Evolutionary conservation across 2,888 invertebrate genomes (phyloP), one percentile per base, ranked within the genome.

Genomic region (Eupithecia subumbrata): DNA sequence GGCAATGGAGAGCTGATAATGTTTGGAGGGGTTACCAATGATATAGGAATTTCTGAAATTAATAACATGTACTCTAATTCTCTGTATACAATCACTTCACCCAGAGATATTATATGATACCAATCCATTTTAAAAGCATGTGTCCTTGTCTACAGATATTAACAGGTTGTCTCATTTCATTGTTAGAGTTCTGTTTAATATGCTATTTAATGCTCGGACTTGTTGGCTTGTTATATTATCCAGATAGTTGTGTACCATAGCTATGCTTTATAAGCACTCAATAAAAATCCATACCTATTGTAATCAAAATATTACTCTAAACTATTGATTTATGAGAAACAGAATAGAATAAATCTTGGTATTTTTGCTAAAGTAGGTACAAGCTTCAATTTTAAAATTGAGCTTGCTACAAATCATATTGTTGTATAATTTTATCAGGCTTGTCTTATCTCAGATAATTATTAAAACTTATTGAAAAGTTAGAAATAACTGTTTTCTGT

Each of bases 1-100:
- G 99, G 98, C 18, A 97, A 98, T 87, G 98, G 98, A 16, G 99
- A 99, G 94, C 92, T 99, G 43, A 97, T 99, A 73, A 97, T 99
- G 96, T 99, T 99, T 94, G 99, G 99, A n/a, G 99, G 99, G 76
- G 98, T 99, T 81, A 97, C 97, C 84, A 98, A 98, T 89, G 97
- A 97, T 88, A 95, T 96, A 75, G 95, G 95, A 96, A 96, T 85
- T 79, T 87, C 92, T 79, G 96, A 96, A 82, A 96, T 96, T 86
- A 92, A 93, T 85, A 91, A 89, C 82, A 96, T 96, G 91, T 97
- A 97, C 86, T 97, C 97, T 63, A 97, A 97, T 93, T 96, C 97
- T 75, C 92, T 97, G 86, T 96, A 97, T 95, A 97, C 97, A 89
- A 96, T 97, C 82, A 96, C 96, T 82, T 96, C 97, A 79, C 97